Evolutionary conservation across 2,113 vertebrate genomes (phyloP), one percentile per base, ranked within the genome.

Genomic region (Sander lucioperca): DNA sequence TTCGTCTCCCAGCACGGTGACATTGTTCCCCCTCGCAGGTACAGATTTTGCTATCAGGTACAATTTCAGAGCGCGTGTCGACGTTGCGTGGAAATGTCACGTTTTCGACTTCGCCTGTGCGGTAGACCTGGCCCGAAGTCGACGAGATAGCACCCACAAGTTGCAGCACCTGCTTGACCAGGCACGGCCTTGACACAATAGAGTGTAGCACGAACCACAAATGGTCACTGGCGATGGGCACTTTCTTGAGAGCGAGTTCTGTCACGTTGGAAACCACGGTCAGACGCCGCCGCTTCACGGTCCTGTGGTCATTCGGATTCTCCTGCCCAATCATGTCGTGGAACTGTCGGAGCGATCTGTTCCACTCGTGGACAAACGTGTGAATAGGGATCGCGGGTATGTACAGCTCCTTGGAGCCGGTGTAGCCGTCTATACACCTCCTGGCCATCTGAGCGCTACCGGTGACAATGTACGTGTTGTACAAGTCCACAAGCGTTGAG

Each of bases 151-250:
- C 1, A 12, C 76, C 77, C 1, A 79, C 77, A 1, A 79, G 27
- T 57, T 79, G 77, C 9, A 79, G 15, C 1, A 62, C 77, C 14
- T 43, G 45, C 47, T 43, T 51, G 6, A 79, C 66, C 27, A 70
- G 66, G 10, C 14, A 61, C 1, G 57, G 77, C 1, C 43, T 51
- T 1, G 77, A 71, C n/a, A 62, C 33, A 0, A 79, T 16, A n/a
- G 1, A 63, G 36, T 79, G 67, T 27, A 70, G 2, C 27, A 61
- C 21, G 5, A 78, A 78, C 76, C 76, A 78, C 65, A 78, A 19
- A 1, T 69, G 75, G 0, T 78, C 54, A 3, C 39, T 68, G n/a
- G 48, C 11, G 11, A 67, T 12, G 27, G 75, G 75, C 4, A 68
- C 64, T 7, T 78, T 48, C 11, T 33, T 50, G 6, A 78, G 64